Evolutionary conservation across 2,113 vertebrate species (phyloP).

Genomic region (Columba janthina): DNA sequence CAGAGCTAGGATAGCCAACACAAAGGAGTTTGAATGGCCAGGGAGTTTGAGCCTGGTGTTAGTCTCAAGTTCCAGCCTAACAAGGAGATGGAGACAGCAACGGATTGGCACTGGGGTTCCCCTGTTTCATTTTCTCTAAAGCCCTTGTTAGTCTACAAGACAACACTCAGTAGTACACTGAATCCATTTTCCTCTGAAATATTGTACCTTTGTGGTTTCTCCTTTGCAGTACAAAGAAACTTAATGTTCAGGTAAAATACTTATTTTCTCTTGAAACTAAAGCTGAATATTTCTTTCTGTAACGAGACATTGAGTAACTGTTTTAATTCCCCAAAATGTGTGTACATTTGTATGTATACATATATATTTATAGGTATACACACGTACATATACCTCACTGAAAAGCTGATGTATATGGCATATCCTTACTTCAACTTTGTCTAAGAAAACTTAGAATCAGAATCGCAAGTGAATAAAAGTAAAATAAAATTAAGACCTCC

Average conservation of each 20-base stretch:
- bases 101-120: neutral
- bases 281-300: neutral
- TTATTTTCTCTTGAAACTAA: neutral
- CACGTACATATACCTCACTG: neutral
- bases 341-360: accelerated
- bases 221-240: neutral
- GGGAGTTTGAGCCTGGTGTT: neutral
- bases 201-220: neutral
- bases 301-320: neutral
- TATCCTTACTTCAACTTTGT: neutral
- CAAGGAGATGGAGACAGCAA: neutral
- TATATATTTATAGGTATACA: neutral
- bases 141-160: neutral
- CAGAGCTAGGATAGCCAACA: neutral
- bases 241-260: neutral
- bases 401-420: neutral
- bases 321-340: neutral
- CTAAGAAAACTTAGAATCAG: neutral
- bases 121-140: neutral
- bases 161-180: neutral
- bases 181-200: neutral
- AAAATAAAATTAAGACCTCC: neutral
- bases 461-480: neutral
- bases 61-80: neutral
- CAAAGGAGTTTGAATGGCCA: neutral